Conservation (phyloP, 2,888 invertebrate species). For the Luperina testacea region DNA sequence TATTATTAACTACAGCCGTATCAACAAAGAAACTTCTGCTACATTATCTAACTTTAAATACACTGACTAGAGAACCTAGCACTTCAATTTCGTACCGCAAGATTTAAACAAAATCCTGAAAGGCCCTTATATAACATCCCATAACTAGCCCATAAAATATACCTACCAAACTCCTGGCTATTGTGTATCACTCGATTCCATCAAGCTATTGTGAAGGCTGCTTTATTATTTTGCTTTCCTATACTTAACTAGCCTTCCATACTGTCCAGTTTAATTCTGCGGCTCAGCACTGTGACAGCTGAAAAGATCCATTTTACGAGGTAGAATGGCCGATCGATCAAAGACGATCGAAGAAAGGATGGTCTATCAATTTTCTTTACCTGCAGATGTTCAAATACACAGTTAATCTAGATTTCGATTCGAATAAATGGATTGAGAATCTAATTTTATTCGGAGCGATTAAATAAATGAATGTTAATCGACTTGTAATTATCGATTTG, state of each 20-base stretch:
- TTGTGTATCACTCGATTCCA: slow-evolving; percentile 79
- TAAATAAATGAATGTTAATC: slow-evolving; percentile 53
- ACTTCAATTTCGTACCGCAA: slow-evolving; percentile 29
- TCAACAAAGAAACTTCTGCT: background rate
- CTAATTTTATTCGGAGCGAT: slow-evolving; percentile 35
- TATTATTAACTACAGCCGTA: background rate
- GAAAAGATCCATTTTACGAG: slow-evolving; percentile 77
- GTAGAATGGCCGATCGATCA: slow-evolving; percentile 75
- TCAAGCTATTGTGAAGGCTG: slow-evolving; percentile 75
- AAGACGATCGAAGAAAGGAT: slow-evolving; percentile 62
- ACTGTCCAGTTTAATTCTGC: slow-evolving; percentile 76
- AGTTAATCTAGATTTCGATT: slow-evolving; percentile 58
- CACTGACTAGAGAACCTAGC: background rate
- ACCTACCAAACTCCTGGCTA: slow-evolving; percentile 69
- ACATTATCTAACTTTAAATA: slow-evolving; percentile 5
- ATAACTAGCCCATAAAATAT: slow-evolving; percentile 65
- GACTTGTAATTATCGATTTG: slow-evolving; percentile 46
- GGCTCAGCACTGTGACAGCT: slow-evolving; percentile 74
- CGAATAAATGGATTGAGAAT: slow-evolving; percentile 35
- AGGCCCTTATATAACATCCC: slow-evolving; percentile 49
- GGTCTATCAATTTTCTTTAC: slow-evolving; percentile 63
- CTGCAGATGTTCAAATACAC: slow-evolving; percentile 51
- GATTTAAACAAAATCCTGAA: slow-evolving; percentile 55
- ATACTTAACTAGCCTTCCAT: slow-evolving; percentile 71
- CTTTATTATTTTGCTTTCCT: slow-evolving; percentile 78